Conservation (phyloP, 1,140 invertebrate species). For the Chelonus insularis region DNA sequence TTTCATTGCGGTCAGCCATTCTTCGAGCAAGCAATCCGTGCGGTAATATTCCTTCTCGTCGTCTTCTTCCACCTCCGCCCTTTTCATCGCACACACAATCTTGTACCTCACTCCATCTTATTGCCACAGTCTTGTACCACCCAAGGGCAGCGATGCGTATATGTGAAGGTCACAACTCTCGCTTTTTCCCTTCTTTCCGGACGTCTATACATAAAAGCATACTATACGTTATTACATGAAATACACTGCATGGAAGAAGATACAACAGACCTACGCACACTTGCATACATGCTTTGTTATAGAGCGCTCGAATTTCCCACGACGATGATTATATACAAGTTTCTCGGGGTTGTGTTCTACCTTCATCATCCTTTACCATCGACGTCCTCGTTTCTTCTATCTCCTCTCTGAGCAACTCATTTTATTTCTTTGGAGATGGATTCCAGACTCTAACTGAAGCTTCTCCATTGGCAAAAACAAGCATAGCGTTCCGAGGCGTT, state of each 20-base stretch:
- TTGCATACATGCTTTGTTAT: slow-evolving; percentile 12
- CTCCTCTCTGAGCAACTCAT: slow-evolving; percentile 12
- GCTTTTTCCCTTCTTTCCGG: slow-evolving; percentile 18
- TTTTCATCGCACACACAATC: slow-evolving; percentile 15
- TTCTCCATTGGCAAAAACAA: slow-evolving; percentile 34
- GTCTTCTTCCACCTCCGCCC: slow-evolving; percentile 28
- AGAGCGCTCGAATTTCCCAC: slow-evolving; percentile 48
- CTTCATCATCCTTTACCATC: slow-evolving; percentile 28
- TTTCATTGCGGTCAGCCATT: slow-evolving; percentile 56
- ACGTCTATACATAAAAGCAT: slow-evolving; percentile 33
- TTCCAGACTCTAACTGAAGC: slow-evolving; percentile 21
- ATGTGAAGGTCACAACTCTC: slow-evolving; percentile 35
- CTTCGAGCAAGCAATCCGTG: slow-evolving; percentile 38
- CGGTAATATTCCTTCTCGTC: slow-evolving; percentile 29
- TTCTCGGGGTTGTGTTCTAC: slow-evolving; percentile 12
- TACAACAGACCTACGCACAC: too few species aligned
- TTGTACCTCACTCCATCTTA: slow-evolving; percentile 9
- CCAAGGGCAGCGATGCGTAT: slow-evolving; percentile 48
- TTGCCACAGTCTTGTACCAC: slow-evolving; percentile 37
- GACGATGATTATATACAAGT: slow-evolving; percentile 33
- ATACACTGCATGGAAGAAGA: background rate
- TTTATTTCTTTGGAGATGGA: slow-evolving; percentile 23
- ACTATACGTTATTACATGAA: slow-evolving; percentile 19
- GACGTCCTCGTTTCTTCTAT: slow-evolving; percentile 12
- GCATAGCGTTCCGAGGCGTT: slow-evolving; percentile 40